These are phyloP conservation scores for Phallusia fumigata DNA, from an alignment of 23 tunicate species.

Conservation along the genomic window DNA sequence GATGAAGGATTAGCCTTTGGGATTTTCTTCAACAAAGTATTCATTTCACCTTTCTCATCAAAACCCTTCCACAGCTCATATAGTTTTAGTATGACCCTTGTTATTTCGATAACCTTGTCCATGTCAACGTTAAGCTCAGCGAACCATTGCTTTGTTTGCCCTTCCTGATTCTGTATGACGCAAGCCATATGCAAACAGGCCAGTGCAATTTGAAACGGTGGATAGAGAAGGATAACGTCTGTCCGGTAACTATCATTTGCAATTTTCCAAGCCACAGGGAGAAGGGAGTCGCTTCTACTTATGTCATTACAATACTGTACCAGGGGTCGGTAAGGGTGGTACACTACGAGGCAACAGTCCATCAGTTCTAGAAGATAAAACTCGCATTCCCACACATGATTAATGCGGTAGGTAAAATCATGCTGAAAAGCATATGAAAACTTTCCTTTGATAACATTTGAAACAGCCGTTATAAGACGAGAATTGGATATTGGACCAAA, in stretches of 20 bases:
- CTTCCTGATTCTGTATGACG: slow-evolving; percentile 52
- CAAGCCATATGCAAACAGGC: slow-evolving; percentile 93
- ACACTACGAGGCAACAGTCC: slow-evolving; percentile 94
- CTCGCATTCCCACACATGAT: slow-evolving; percentile 89
- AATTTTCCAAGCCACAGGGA: slow-evolving; percentile 90
- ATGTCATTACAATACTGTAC: slow-evolving; percentile 70
- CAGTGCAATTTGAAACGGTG: slow-evolving; percentile 88
- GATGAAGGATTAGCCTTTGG: slow-evolving; percentile 55
- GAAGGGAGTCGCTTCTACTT: slow-evolving; percentile 34
- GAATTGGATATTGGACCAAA: slow-evolving; percentile 74
- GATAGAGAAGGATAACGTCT: slow-evolving; percentile 79
- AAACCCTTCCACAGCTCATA: slow-evolving; percentile 84
- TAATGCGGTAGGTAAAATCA: slow-evolving; percentile 64
- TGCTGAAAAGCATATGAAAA: slow-evolving; percentile 73
- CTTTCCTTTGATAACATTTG: slow-evolving; percentile 62
- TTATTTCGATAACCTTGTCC: slow-evolving; percentile 84
- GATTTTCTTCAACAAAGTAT: slow-evolving; percentile 59
- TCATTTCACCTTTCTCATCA: slow-evolving; percentile 71
- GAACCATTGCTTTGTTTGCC: slow-evolving; percentile 81
- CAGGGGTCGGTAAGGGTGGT: slow-evolving; percentile 91
- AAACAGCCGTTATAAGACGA: slow-evolving; percentile 39
- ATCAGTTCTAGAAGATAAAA: slow-evolving; percentile 84
- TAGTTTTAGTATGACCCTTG: slow-evolving; percentile 55
- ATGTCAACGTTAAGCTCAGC: slow-evolving; percentile 86
- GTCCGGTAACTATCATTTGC: slow-evolving; percentile 90